phyloP scores from a whole-genome alignment of 2,888 invertebrate species.

The Ptychoptera albimana region DNA sequence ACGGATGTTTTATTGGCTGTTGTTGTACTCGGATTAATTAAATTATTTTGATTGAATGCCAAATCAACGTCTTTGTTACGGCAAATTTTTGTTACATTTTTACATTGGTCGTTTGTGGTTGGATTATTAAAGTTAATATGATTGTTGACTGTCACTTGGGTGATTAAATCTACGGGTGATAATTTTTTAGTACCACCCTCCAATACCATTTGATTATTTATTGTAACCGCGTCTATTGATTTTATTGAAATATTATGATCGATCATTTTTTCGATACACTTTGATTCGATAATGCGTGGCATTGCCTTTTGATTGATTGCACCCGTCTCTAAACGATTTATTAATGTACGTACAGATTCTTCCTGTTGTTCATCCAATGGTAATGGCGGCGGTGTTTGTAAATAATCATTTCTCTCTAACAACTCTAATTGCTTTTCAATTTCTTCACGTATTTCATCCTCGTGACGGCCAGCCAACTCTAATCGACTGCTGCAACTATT shows the following conservation, averaged over 20 bases:
- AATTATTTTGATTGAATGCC: constrained; percentile 22
- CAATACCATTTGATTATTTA: constrained; percentile 32
- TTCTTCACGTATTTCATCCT: constrained; percentile 18
- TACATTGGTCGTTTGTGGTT: not conserved
- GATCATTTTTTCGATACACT: constrained; percentile 16
- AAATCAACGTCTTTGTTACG: constrained; percentile 33
- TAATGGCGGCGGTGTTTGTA: constrained; percentile 4
- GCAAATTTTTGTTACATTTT: constrained; percentile 19
- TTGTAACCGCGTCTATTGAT: constrained; percentile 22
- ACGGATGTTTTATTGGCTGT: not conserved
- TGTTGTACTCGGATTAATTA: not conserved
- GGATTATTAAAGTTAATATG: constrained; percentile 22
- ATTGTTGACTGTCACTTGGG: constrained; percentile 29
- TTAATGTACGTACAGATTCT: constrained; percentile 24
- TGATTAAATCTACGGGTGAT: constrained; percentile 14
- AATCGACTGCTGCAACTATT: constrained; percentile 74
- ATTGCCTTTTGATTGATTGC: constrained; percentile 13
- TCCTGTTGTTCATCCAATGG: constrained; percentile 9
- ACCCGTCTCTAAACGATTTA: constrained; percentile 26
- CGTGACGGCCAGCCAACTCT: constrained; percentile 58
- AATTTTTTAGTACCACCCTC: constrained; percentile 27
- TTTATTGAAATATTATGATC: constrained; percentile 1
- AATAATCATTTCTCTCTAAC: constrained; percentile 8
- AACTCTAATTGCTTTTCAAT: constrained; percentile 11
- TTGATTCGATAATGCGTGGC: constrained; percentile 18